A percentile compares a stretch with the other conserved stretches of the same genome.
Evolutionary conservation across 2,888 invertebrate species (phyloP).

Genomic region (Zaprionus lineosus): DNA sequence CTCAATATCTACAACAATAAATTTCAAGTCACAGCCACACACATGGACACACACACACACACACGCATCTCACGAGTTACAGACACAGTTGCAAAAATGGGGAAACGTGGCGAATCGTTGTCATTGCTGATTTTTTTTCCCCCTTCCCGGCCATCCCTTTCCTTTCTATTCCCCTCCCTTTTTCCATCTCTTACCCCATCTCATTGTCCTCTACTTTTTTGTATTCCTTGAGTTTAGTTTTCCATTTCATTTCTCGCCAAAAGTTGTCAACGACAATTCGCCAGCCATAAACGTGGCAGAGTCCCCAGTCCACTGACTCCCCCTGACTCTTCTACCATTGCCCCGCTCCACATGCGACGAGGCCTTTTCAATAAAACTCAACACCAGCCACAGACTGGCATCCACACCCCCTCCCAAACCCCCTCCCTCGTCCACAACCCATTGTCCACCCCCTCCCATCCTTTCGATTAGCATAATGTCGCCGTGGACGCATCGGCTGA

Average conservation of each 20-base stretch:
- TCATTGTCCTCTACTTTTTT: no score
- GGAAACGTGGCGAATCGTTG: constrained; percentile 70
- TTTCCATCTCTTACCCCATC: no score
- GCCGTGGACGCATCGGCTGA: constrained; percentile 43
- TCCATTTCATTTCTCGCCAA: constrained; percentile 70
- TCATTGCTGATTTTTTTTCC: constrained; percentile 43
- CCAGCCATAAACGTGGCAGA: constrained; percentile 60
- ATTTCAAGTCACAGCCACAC: constrained; percentile 55
- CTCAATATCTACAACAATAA: constrained; percentile 80
- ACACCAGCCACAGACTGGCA: constrained; percentile 60
- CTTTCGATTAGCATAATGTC: constrained; percentile 77
- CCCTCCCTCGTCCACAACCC: not conserved
- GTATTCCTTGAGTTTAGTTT: constrained; percentile 71
- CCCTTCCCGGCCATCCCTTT: no score
- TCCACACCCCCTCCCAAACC: not conserved
- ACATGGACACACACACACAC: constrained; percentile 30
- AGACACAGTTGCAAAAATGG: constrained; percentile 51
- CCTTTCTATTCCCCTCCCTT: constrained; percentile 22
- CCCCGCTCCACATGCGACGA: not conserved
- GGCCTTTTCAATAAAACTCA: constrained; percentile 62
- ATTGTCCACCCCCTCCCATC: constrained; percentile 1
- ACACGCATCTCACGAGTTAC: constrained; percentile 17
- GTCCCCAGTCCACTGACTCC: constrained; percentile 1
- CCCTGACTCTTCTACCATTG: not conserved
- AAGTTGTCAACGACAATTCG: constrained; percentile 71